Base-by-base conservation (phyloP, 2,113 vertebrate species). In the Percina caprodes region DNA sequence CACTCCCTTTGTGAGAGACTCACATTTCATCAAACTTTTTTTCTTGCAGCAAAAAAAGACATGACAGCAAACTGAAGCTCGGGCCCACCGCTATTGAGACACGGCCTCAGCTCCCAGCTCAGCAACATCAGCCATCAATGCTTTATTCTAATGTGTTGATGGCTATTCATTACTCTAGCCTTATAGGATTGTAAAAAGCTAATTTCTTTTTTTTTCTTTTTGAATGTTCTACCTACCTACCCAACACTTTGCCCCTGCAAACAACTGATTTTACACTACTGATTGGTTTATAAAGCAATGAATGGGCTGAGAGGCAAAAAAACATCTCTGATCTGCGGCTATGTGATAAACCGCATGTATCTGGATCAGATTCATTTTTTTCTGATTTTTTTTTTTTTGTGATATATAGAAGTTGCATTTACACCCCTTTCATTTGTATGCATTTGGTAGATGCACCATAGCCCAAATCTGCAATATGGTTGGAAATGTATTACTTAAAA, bases 31-130 rank as follows among this genome's bases (percentile, higher is more conserved):
- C 70, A 69, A 88, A 82, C 75, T 84, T 82, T 78, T 61, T 77
- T 58, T 83, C 87, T 79, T 52, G 49, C 69, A 46, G 91, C 91
- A 92, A 95, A 95, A 92, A 95, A 95, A 95, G 94, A 93, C 94
- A 94, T 96, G 94, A 96, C 94, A 96, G 95, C 94, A 93, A 95
- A 95, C 55, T 23, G 45, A 51, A 68, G 68, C 30, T 48, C 3
- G 0, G 67, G 51, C 16, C n/a, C n/a, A 21, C 24, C 13, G 3
- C 61, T 54, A 65, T 4, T 60, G 54, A 49, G 23, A 12, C 16
- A 12, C 18, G 21, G 10, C 10, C 65, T 49, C 16, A 51, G 48
- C 15, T 26, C 39, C 45, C 45, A 48, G 8, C 10, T 45, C 1
- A 9, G 19, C 3, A 65, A 48, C 14, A 49, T 19, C 26, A 18